A percentile compares a stretch with the other conserved stretches of the same genome.
These are phyloP conservation scores for Laspeyria flexula DNA, from an alignment of 2,888 invertebrate genomes.

Conservation along the genomic window DNA sequence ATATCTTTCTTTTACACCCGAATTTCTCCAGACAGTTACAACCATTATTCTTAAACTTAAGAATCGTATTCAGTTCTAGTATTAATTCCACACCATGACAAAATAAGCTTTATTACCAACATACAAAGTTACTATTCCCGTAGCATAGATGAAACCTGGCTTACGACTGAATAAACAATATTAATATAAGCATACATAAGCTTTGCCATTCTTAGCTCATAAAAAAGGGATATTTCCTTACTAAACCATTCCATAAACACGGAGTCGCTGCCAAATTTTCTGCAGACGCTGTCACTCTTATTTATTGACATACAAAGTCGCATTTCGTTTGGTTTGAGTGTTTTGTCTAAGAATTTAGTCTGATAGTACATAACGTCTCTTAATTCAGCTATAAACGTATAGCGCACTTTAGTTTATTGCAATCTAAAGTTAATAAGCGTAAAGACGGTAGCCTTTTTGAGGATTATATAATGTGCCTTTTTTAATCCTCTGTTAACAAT, in stretches of 20 bases:
- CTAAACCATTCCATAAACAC: conserved; percentile 79
- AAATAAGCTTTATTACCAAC: conserved; percentile 23
- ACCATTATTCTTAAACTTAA: conserved; percentile 23
- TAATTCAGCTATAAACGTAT: conserved; percentile 80
- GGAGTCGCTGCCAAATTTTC: conserved; percentile 49
- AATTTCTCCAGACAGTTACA: conserved; percentile 24
- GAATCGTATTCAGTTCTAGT: conserved; percentile 13
- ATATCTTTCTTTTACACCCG: conserved; percentile 18
- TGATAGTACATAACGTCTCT: conserved; percentile 65
- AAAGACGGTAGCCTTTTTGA: conserved; percentile 52
- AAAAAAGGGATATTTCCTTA: conserved; percentile 82
- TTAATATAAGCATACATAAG: conserved; percentile 78
- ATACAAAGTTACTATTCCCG: conserved; percentile 39
- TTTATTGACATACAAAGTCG: conserved; percentile 24
- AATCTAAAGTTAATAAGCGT: conserved; percentile 79
- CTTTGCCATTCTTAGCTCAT: conserved; percentile 79
- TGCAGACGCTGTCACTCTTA: conserved; percentile 36
- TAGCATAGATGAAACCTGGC: conserved; percentile 46
- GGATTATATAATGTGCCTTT: conserved; percentile 40
- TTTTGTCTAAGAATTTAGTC: conserved; percentile 28
- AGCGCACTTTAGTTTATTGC: conserved; percentile 80
- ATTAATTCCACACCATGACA: background rate
- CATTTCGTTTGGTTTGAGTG: conserved; percentile 17
- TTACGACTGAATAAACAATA: conserved; percentile 71
- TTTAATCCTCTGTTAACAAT: conserved; percentile 38